Evolutionary conservation across 2,797 vertebrate genomes (phyloP).

Genomic region (Periophthalmus magnuspinnatus): DNA sequence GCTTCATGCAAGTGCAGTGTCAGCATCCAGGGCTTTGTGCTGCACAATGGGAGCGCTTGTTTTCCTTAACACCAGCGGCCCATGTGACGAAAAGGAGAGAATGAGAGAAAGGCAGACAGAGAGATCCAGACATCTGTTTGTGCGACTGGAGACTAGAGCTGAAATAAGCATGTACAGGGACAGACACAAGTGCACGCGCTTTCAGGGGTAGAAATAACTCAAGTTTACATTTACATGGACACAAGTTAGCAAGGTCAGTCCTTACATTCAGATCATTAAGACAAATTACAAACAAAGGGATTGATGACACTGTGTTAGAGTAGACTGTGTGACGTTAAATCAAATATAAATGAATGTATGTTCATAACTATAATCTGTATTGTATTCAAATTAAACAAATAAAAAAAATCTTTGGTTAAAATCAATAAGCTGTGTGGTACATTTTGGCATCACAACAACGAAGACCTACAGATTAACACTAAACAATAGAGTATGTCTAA

Average conservation of each 20-base stretch:
- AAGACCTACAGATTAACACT: neutral
- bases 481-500: neutral
- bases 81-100: slow-evolving; percentile 80
- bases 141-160: slow-evolving; percentile 70
- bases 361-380: neutral
- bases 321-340: neutral
- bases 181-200: slow-evolving; percentile 25
- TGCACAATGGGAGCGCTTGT: slow-evolving; percentile 81
- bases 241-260: slow-evolving; percentile 11
- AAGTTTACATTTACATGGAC: slow-evolving; percentile 18
- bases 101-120: slow-evolving; percentile 44
- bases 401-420: neutral
- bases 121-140: slow-evolving; percentile 78
- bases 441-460: neutral
- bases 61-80: slow-evolving; percentile 78
- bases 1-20: slow-evolving; percentile 78
- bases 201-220: slow-evolving; percentile 13
- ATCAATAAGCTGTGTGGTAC: neutral
- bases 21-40: slow-evolving; percentile 81
- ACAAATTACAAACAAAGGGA: neutral
- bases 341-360: neutral
- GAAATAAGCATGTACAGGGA: slow-evolving; percentile 32
- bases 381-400: neutral
- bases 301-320: neutral
- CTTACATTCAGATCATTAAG: too few species aligned